Evolutionary conservation across 2,113 vertebrate species (phyloP).

Genomic region (Centropus unirufus): DNA sequence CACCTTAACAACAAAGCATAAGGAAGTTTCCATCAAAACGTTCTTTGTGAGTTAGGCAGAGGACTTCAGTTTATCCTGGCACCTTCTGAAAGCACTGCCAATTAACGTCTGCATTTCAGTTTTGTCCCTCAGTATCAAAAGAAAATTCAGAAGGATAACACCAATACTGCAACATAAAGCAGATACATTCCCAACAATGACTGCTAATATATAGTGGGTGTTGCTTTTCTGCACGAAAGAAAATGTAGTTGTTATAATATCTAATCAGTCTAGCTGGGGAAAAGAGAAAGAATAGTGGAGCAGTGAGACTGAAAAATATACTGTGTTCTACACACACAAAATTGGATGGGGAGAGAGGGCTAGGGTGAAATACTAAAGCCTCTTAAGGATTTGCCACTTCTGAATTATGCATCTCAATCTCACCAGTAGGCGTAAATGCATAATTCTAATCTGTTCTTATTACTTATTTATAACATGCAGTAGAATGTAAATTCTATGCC

Average conservation of each 20-base stretch:
- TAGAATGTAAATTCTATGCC: constrained; percentile 65
- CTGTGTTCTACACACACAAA: not conserved
- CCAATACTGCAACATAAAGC: not conserved
- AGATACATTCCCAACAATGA: not conserved
- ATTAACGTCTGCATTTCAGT: not conserved
- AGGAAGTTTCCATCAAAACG: not conserved
- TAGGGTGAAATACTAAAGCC: not conserved
- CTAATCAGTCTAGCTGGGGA: not conserved
- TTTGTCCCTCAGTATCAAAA: not conserved
- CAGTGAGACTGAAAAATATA: not conserved
- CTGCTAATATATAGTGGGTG: not conserved
- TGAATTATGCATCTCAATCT: constrained; percentile 70
- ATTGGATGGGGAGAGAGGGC: not conserved
- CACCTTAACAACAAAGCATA: accelerated
- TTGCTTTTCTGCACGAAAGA: not conserved
- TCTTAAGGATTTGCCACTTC: constrained; percentile 58
- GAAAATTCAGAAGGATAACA: not conserved
- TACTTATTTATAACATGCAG: constrained; percentile 66
- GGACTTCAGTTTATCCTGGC: not conserved
- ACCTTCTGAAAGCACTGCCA: not conserved
- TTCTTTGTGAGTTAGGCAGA: not conserved
- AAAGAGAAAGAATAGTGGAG: not conserved
- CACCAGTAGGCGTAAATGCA: constrained; percentile 61
- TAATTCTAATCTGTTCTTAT: constrained; percentile 76
- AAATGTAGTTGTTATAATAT: not conserved